phyloP scores from a whole-genome alignment of 2,888 invertebrate genomes.

The Aphodius sticticus region DNA sequence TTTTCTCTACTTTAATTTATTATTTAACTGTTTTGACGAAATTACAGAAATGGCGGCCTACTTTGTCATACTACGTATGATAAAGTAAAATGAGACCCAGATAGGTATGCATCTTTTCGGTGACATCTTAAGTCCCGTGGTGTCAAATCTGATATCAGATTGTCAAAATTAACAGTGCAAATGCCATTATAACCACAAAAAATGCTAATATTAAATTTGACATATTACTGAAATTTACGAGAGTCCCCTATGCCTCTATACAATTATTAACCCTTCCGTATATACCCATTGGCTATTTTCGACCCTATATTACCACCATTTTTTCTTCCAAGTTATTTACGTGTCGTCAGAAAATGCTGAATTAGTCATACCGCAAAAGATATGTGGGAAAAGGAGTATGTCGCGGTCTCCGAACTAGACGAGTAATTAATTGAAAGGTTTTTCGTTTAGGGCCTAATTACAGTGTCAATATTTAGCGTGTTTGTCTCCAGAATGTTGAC shows the following conservation, averaged over 20 bases:
- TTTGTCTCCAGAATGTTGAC: neutral
- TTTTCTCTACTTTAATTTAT: too few relatives aligned
- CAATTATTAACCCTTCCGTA: neutral
- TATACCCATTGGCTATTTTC: neutral
- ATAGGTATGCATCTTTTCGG: too few relatives aligned
- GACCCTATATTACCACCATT: neutral
- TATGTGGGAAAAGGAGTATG: neutral
- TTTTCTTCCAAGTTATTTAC: neutral
- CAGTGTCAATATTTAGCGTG: conserved; percentile 4
- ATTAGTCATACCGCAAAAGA: neutral
- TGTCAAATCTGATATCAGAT: too few relatives aligned
- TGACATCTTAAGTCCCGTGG: too few relatives aligned
- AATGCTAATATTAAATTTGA: too few relatives aligned
- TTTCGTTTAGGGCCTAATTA: neutral
- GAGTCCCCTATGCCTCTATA: neutral
- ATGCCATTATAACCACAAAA: too few relatives aligned
- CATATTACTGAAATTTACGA: neutral
- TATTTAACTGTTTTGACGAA: too few relatives aligned
- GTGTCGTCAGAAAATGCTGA: neutral
- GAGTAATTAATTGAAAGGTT: neutral
- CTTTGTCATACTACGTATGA: too few relatives aligned
- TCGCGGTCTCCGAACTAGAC: neutral
- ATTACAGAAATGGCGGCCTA: too few relatives aligned
- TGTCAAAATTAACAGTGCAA: too few relatives aligned
- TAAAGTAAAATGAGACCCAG: too few relatives aligned